Conservation (phyloP, 1,140 invertebrate genomes). For the Ephestia elutella region DNA sequence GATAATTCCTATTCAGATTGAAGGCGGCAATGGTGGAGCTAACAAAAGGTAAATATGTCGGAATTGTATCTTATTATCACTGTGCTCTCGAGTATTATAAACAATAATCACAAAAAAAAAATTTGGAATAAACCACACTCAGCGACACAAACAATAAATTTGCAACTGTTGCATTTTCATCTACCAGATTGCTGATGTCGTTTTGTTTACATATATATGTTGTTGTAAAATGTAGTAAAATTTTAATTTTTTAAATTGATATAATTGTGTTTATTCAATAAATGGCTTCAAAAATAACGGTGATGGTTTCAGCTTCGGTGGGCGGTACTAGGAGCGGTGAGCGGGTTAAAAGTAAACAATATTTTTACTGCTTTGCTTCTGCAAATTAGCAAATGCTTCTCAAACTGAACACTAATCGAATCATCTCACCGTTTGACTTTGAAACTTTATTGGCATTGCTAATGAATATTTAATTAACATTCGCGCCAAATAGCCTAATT, state of each 20-base stretch:
- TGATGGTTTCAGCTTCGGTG: constrained; percentile 66
- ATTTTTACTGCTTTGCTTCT: constrained; percentile 55
- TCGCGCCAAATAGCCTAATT: background rate
- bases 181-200: too few relatives aligned
- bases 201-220: too few relatives aligned
- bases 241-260: too few relatives aligned
- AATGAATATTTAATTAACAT: background rate
- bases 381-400: constrained; percentile 16
- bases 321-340: constrained; percentile 65
- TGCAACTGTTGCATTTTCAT: too few relatives aligned
- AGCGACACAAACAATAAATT: too few relatives aligned
- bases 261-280: too few relatives aligned
- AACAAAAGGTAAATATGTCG: constrained; percentile 50
- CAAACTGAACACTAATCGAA: constrained; percentile 33
- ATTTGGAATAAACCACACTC: too few relatives aligned
- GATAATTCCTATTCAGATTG: constrained; percentile 74
- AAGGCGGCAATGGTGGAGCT: constrained; percentile 56
- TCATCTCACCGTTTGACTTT: constrained; percentile 24
- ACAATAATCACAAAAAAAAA: too few relatives aligned
- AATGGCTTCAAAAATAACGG: background rate
- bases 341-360: constrained; percentile 63
- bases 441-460: background rate
- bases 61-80: background rate
- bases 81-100: too few relatives aligned
- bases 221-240: too few relatives aligned